phyloP scores from a whole-genome alignment of 1,140 invertebrate genomes.

The Stegodyphus mimosarum region DNA sequence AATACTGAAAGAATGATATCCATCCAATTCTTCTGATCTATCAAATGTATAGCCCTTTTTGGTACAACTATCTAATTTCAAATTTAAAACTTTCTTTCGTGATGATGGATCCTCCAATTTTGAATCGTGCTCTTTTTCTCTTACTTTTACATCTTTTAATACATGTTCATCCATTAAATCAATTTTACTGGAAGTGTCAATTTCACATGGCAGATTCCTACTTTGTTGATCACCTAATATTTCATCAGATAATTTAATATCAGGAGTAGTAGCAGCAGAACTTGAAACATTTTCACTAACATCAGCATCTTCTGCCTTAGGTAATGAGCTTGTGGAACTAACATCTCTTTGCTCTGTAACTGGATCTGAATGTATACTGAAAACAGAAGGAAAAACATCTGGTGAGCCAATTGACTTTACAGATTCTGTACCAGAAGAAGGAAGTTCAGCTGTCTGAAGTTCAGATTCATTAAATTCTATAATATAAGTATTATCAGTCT shows the following conservation, averaged over 20 bases:
- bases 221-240: not conserved
- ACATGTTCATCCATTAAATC: not conserved
- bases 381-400: not conserved
- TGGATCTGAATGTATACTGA: not conserved
- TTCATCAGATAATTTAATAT: not conserved
- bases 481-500: not conserved
- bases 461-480: no score
- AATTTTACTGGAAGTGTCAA: not conserved
- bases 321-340: not conserved
- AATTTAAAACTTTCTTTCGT: not conserved
- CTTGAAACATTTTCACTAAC: not conserved
- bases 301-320: not conserved
- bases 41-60: not conserved
- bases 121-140: not conserved
- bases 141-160: not conserved
- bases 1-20: constrained; percentile 37
- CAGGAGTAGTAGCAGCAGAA: not conserved
- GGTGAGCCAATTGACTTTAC: not conserved
- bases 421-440: not conserved
- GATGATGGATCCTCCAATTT: not conserved
- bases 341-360: not conserved
- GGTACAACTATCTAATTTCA: not conserved
- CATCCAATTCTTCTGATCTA: constrained; percentile 2
- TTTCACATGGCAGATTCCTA: not conserved
- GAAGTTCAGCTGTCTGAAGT: not conserved